phyloP scores from a whole-genome alignment of 2,797 vertebrate genomes.

The Pseudocheirus occidentalis region DNA sequence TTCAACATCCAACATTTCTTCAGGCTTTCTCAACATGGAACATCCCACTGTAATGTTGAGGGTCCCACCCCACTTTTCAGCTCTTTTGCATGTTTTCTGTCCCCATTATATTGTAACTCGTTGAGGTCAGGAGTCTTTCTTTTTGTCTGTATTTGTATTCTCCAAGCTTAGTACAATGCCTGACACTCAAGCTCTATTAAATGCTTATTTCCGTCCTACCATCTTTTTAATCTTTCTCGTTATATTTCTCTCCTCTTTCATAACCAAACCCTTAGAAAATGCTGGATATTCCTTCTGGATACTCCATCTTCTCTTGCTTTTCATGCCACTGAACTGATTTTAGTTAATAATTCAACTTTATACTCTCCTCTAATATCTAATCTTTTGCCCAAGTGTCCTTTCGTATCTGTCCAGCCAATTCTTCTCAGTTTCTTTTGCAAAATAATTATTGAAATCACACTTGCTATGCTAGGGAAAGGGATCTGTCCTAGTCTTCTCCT shows the following conservation, averaged over 20 bases:
- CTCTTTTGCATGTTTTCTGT: not conserved
- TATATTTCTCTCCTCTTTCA: not conserved
- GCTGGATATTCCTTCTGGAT: not conserved
- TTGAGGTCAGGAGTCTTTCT: not conserved
- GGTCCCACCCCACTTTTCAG: not conserved
- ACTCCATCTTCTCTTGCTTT: not conserved
- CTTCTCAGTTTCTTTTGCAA: not conserved
- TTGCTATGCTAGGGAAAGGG: not conserved
- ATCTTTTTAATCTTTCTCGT: not conserved
- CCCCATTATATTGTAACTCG: not conserved
- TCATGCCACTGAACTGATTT: not conserved
- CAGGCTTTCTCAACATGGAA: not conserved
- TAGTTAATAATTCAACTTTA: not conserved
- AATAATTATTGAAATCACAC: not conserved
- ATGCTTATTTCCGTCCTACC: not conserved
- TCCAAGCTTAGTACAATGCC: not conserved
- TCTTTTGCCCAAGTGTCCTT: not conserved
- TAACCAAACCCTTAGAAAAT: not conserved
- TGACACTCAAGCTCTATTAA: not conserved
- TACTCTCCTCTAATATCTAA: not conserved
- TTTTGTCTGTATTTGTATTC: not conserved
- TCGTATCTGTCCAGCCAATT: not conserved
- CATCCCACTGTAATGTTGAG: not conserved
- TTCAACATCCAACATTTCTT: not conserved
- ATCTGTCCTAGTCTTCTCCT: not conserved